phyloP scores from a whole-genome alignment of 1,140 invertebrate species.

The Monomorium pharaonis region DNA sequence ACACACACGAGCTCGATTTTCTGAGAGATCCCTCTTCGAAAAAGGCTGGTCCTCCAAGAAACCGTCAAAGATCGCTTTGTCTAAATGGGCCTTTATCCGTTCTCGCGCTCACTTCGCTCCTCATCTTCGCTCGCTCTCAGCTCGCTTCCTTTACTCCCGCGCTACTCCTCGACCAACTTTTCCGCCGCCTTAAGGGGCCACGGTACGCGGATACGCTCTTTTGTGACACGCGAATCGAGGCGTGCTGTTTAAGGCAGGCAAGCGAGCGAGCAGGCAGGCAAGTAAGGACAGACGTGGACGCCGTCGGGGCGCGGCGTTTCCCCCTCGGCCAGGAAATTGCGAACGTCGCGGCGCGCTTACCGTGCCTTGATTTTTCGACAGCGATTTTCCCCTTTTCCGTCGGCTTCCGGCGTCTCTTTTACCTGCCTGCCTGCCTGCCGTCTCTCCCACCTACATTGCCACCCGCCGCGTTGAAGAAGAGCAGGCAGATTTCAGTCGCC shows the following conservation, averaged over 20 bases:
- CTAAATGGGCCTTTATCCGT: slow-evolving; percentile 45
- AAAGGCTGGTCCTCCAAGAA: not conserved
- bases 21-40: not conserved
- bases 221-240: slow-evolving; percentile 62
- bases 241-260: slow-evolving; percentile 62
- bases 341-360: slow-evolving; percentile 56
- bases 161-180: slow-evolving; percentile 57
- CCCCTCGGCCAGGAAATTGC: slow-evolving; percentile 54
- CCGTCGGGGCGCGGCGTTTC: not conserved
- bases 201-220: slow-evolving; percentile 47
- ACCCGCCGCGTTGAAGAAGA: not conserved
- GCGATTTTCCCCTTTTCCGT: slow-evolving; percentile 38
- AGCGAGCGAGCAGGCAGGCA: slow-evolving; percentile 15
- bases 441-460: too few relatives aligned
- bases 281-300: slow-evolving; percentile 31
- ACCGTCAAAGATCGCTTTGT: slow-evolving; percentile 5
- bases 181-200: slow-evolving; percentile 50
- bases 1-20: not conserved
- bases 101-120: not conserved
- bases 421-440: slow-evolving; percentile 46
- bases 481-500: slow-evolving; percentile 35
- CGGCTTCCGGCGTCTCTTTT: slow-evolving; percentile 50
- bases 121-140: slow-evolving; percentile 40
- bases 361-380: slow-evolving; percentile 61
- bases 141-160: slow-evolving; percentile 48